Conservation (phyloP, 2,113 vertebrate genomes). For the Solea senegalensis region DNA sequence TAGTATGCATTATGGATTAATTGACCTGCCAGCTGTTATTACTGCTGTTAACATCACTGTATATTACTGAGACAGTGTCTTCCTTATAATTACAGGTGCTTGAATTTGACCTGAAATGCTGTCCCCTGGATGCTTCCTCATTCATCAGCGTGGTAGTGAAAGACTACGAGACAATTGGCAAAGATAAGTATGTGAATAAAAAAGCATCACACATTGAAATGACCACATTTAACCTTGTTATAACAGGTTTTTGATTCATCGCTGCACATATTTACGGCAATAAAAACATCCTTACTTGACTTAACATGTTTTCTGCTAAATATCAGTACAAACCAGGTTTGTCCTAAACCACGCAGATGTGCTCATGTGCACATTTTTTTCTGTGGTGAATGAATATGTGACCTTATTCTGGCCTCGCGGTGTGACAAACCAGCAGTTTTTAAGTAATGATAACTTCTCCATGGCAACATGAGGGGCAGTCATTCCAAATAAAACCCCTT, state of each 20-base stretch:
- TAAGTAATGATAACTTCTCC: neutral
- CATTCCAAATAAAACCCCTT: neutral
- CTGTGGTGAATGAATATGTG: neutral
- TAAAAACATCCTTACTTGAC: neutral
- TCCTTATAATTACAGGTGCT: constrained; percentile 82
- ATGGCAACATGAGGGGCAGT: too few species aligned
- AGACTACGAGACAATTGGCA: constrained; percentile 96
- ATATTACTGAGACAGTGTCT: neutral
- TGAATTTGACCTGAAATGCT: constrained; percentile 92
- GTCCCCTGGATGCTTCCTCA: constrained; percentile 87
- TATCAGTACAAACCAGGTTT: neutral
- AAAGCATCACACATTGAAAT: neutral
- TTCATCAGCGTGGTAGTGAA: constrained; percentile 89
- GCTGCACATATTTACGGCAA: neutral
- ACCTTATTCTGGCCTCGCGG: neutral
- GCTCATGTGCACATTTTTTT: neutral
- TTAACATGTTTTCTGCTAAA: neutral
- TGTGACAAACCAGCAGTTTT: neutral
- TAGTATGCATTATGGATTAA: neutral
- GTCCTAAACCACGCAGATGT: neutral
- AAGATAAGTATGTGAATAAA: constrained; percentile 89
- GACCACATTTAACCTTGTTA: neutral
- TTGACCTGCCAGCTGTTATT: neutral
- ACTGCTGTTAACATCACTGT: neutral
- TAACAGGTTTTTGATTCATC: neutral